Evolutionary conservation across 1,140 invertebrate species (phyloP).

Genomic region (Drosophila persimilis): DNA sequence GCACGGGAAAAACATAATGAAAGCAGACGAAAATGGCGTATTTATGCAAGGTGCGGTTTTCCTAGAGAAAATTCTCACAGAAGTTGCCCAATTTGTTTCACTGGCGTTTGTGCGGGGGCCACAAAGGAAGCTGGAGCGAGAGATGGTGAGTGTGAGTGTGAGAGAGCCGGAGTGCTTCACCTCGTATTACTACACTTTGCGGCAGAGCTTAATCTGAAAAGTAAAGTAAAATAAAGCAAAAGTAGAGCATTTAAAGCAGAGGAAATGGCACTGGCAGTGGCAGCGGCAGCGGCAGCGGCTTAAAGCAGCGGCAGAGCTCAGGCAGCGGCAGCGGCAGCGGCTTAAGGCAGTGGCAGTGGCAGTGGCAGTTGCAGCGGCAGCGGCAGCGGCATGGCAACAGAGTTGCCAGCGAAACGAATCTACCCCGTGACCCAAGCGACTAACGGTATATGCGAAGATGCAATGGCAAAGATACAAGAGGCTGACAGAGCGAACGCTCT

Average conservation of each 20-base stretch:
- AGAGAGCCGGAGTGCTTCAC: too few relatives aligned
- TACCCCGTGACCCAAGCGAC: constrained; percentile 46
- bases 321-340: background rate
- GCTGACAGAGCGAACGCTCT: constrained; percentile 33
- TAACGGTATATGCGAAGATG: constrained; percentile 61
- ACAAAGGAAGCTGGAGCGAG: too few relatives aligned
- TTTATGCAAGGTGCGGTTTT: too few relatives aligned
- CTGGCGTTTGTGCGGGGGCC: too few relatives aligned
- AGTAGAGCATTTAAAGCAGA: constrained; percentile 3
- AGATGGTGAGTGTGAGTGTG: too few relatives aligned
- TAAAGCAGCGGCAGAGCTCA: background rate
- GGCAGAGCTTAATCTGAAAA: background rate
- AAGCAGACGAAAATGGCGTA: too few relatives aligned
- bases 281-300: background rate
- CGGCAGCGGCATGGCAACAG: background rate
- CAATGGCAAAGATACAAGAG: constrained; percentile 60
- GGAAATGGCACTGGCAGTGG: background rate
- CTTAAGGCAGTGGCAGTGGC: background rate
- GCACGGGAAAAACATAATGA: too few relatives aligned
- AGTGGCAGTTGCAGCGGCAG: too few relatives aligned
- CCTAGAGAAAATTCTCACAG: too few relatives aligned
- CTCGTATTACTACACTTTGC: too few relatives aligned
- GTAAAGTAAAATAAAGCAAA: background rate
- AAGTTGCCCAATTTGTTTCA: too few relatives aligned
- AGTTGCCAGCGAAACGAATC: constrained; percentile 17